Evolutionary conservation across 2,113 vertebrate genomes (phyloP).

Genomic region (Mormoops blainvillei): DNA sequence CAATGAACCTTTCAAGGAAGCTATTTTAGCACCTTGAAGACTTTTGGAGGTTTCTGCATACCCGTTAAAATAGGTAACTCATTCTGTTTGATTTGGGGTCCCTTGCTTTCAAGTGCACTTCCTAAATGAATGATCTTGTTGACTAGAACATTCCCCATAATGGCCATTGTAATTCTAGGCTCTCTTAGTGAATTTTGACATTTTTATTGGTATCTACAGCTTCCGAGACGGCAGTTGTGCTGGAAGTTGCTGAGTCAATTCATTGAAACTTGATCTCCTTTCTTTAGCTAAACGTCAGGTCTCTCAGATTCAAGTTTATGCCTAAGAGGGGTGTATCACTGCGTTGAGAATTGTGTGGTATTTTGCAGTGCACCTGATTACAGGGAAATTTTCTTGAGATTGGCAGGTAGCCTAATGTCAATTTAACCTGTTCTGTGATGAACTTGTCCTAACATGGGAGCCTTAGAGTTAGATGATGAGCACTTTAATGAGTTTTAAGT

Average conservation of each 20-base stretch:
- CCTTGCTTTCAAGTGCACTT: neutral
- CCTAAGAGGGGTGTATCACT: neutral
- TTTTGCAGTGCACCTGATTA: neutral
- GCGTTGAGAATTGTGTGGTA: neutral
- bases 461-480: neutral
- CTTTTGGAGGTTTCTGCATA: neutral
- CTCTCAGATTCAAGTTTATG: neutral
- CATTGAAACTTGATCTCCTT: neutral
- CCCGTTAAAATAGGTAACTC: neutral
- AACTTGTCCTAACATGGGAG: neutral
- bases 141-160: neutral
- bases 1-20: neutral
- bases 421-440: neutral
- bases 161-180: neutral
- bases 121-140: neutral
- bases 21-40: neutral
- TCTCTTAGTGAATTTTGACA: neutral
- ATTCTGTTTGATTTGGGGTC: neutral
- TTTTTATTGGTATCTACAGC: neutral
- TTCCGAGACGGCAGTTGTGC: neutral
- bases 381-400: neutral
- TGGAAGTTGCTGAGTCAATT: neutral
- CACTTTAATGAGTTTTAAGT: neutral
- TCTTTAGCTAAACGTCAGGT: neutral
- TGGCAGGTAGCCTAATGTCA: fast-evolving